Conservation (phyloP, 1,140 invertebrate species). For the Steinernema feltiae region DNA sequence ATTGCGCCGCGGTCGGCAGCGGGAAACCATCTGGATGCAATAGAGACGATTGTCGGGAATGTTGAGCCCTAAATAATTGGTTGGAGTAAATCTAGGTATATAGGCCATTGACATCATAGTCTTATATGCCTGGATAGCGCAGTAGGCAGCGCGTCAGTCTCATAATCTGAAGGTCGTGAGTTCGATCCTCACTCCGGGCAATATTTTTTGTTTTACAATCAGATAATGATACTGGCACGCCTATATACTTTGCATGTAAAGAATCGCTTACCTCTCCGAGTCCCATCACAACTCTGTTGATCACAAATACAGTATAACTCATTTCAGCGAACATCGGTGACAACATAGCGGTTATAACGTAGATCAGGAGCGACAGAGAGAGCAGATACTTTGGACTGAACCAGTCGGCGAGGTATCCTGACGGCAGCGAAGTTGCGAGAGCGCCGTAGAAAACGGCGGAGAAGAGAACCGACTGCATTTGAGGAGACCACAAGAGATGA, state of each 20-base stretch:
- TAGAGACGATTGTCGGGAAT: conserved; percentile 13
- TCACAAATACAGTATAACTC: not conserved
- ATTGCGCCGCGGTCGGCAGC: conserved; percentile 21
- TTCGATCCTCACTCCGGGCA: conserved; percentile 88
- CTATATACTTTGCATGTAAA: too few relatives aligned
- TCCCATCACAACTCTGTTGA: not conserved
- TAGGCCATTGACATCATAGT: too few relatives aligned
- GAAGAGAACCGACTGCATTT: conserved; percentile 24
- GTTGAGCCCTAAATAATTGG: too few relatives aligned
- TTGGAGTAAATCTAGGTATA: too few relatives aligned
- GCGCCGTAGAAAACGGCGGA: conserved; percentile 29
- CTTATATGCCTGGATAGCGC: too few relatives aligned
- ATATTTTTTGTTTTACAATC: conserved; percentile 32
- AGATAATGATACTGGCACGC: too few relatives aligned
- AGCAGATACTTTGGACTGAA: conserved; percentile 29
- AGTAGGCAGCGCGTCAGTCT: conserved; percentile 91
- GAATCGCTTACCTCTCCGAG: not conserved
- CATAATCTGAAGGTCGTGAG: conserved; percentile 94
- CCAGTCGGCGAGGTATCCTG: conserved; percentile 26
- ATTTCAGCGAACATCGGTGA: conserved; percentile 19
- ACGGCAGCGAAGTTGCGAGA: conserved; percentile 25
- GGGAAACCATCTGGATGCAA: conserved; percentile 22
- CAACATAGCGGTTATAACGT: conserved; percentile 21
- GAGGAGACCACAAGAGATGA: conserved; percentile 24
- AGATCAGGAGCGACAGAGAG: conserved; percentile 12